A percentile compares a stretch with the other conserved stretches of the same genome.
Evolutionary conservation across 2,113 vertebrate genomes (phyloP).

Genomic region (Mirza zaza): DNA sequence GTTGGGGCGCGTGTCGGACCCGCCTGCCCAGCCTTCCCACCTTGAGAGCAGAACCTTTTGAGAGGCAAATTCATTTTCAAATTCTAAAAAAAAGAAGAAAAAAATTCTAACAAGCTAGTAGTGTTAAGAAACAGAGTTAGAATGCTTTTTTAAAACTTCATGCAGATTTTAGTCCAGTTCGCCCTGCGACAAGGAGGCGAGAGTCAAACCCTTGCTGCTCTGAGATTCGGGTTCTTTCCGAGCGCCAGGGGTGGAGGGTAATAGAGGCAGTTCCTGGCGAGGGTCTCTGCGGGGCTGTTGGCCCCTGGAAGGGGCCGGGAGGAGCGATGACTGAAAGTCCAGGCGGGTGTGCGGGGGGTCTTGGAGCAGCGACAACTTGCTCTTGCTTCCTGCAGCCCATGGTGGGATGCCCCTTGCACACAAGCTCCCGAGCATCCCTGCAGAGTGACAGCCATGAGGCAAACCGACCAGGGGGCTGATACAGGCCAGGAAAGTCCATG

Average conservation of each 20-base stretch:
- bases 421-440: too few relatives aligned
- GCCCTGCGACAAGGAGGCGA: too few relatives aligned
- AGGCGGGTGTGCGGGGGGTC: rapidly evolving
- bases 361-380: rapidly evolving
- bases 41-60: background rate
- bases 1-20: background rate
- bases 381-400: background rate
- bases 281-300: background rate
- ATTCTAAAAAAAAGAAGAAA: background rate
- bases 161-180: background rate
- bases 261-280: too few relatives aligned
- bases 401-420: rapidly evolving
- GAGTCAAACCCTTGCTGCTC: background rate
- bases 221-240: rapidly evolving
- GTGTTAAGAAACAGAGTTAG: background rate
- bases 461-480: background rate
- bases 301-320: too few relatives aligned
- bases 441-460: too few relatives aligned
- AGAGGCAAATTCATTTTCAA: background rate
- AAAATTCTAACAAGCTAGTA: background rate
- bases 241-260: background rate
- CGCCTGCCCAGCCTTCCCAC: background rate
- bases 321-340: too few relatives aligned
- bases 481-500: too few relatives aligned
- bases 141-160: background rate